Percentiles rank a stretch among this genome's conserved stretches.
phyloP scores from a whole-genome alignment of 1,140 invertebrate genomes.

The Drosophila auraria region DNA sequence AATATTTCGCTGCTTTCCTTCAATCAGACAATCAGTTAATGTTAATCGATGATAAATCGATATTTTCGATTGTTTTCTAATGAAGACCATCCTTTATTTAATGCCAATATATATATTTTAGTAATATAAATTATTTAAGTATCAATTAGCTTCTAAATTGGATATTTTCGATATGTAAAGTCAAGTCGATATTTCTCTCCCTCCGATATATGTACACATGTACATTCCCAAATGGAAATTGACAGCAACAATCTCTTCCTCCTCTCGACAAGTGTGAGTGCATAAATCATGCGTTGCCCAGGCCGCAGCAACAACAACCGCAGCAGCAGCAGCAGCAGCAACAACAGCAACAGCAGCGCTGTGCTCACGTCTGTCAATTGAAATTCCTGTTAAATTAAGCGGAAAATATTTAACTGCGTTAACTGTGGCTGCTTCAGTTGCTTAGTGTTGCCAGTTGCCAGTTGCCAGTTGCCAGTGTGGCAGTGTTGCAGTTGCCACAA shows the following conservation, averaged over 20 bases:
- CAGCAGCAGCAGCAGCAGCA: slow-evolving; percentile 19
- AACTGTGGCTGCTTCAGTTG: slow-evolving; percentile 25
- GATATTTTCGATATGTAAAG: background rate
- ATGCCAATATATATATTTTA: too few relatives aligned
- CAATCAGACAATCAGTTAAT: too few relatives aligned
- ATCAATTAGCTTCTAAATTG: background rate
- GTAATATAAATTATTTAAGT: too few relatives aligned
- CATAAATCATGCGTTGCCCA: slow-evolving; percentile 80
- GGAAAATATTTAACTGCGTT: slow-evolving; percentile 81
- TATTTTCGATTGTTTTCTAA: background rate
- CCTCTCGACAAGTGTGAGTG: slow-evolving; percentile 55
- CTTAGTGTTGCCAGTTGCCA: slow-evolving; percentile 35
- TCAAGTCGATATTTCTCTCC: background rate
- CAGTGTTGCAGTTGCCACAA: slow-evolving; percentile 45
- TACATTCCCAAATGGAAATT: slow-evolving; percentile 65
- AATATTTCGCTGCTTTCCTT: too few relatives aligned
- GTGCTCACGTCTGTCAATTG: slow-evolving; percentile 78
- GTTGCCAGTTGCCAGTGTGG: slow-evolving; percentile 26
- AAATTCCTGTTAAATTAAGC: slow-evolving; percentile 85
- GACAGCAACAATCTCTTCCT: slow-evolving; percentile 53
- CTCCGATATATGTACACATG: background rate
- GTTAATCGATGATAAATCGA: background rate
- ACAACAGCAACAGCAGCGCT: slow-evolving; percentile 25
- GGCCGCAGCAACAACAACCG: slow-evolving; percentile 25
- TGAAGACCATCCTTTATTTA: too few relatives aligned